Conservation (phyloP, 92 coral and sea anemone genomes). For the Siderastrea siderea region DNA sequence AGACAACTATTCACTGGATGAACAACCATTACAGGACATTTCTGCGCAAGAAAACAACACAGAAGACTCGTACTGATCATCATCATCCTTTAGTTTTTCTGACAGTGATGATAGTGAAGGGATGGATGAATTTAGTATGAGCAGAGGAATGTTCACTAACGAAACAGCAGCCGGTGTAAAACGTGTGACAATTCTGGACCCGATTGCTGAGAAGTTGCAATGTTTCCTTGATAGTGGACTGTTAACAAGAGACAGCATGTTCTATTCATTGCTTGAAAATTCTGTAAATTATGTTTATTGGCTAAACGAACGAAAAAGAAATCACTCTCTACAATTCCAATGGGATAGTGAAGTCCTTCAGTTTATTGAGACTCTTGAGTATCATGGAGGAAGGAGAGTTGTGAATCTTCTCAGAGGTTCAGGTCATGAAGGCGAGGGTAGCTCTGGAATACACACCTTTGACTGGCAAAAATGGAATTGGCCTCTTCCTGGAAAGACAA, state of each 20-base stretch:
- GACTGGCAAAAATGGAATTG: conserved; percentile 73
- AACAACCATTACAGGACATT: conserved; percentile 21
- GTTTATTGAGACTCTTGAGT: conserved; percentile 69
- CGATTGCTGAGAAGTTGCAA: conserved; percentile 52
- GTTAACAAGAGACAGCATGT: conserved; percentile 44
- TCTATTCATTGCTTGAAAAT: conserved; percentile 45
- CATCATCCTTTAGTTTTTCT: conserved; percentile 43
- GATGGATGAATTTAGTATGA: conserved; percentile 58
- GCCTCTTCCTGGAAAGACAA: conserved; percentile 68
- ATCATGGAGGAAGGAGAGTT: conserved; percentile 62
- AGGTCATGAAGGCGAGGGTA: conserved; percentile 68
- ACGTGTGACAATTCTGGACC: conserved; percentile 46
- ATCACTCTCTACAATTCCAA: conserved; percentile 38
- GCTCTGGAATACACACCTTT: conserved; percentile 54
- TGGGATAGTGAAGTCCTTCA: conserved; percentile 72
- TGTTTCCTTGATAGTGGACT: conserved; percentile 40
- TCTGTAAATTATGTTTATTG: conserved; percentile 42
- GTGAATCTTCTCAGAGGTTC: conserved; percentile 65
- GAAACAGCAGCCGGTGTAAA: conserved; percentile 43
- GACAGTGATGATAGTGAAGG: conserved; percentile 43
- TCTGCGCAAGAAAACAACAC: conserved; percentile 20
- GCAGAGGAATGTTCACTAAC: conserved; percentile 31
- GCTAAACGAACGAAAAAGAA: conserved; percentile 6
- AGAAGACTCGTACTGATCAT: conserved; percentile 61
- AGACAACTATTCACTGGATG: conserved; percentile 13